Evolutionary conservation across 1,140 invertebrate species (phyloP).

Genomic region (Argopecten irradians): DNA sequence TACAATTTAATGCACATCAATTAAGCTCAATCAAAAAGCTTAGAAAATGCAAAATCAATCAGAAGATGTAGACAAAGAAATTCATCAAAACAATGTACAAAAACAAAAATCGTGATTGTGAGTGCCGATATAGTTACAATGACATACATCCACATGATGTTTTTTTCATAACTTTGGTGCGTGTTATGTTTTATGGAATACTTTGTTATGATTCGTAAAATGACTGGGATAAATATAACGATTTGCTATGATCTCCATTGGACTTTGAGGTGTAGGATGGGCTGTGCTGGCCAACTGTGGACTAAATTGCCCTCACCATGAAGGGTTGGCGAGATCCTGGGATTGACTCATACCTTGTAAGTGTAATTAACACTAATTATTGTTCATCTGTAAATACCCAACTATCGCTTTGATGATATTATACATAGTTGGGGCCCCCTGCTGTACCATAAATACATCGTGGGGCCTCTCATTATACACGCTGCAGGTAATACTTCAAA

Average conservation of each 20-base stretch:
- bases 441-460: not conserved
- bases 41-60: too few relatives aligned
- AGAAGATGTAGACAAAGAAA: too few relatives aligned
- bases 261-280: not conserved
- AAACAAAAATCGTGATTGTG: too few relatives aligned
- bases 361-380: not conserved
- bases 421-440: not conserved
- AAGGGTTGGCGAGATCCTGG: not conserved
- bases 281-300: not conserved
- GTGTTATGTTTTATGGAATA: too few relatives aligned
- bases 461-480: not conserved
- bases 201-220: too few relatives aligned
- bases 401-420: not conserved
- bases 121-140: too few relatives aligned
- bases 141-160: too few relatives aligned
- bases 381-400: not conserved
- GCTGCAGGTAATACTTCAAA: not conserved
- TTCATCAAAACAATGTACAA: too few relatives aligned
- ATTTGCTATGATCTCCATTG: not conserved
- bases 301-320: not conserved
- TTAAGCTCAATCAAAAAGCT: too few relatives aligned
- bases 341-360: not conserved
- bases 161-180: too few relatives aligned
- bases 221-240: too few relatives aligned
- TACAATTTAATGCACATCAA: too few relatives aligned